Conservation (phyloP, 2,113 vertebrate genomes). For the Naja naja region DNA sequence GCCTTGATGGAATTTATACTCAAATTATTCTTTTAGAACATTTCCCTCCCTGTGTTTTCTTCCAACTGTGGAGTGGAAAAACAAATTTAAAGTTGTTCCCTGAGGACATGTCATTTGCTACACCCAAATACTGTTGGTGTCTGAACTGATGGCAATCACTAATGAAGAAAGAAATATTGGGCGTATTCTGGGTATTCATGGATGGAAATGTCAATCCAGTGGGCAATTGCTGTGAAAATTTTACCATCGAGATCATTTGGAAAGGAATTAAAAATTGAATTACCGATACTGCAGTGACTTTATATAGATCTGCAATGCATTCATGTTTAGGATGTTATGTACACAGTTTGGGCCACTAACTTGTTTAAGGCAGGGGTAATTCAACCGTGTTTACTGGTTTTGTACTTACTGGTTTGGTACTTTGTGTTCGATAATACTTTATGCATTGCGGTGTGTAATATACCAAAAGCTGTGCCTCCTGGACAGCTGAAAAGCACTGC, state of each 20-base stretch:
- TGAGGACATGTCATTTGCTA: neutral
- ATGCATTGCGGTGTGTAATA: no score
- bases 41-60: neutral
- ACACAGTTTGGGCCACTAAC: neutral
- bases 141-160: neutral
- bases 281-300: neutral
- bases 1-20: neutral
- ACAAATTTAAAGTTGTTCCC: neutral
- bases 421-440: no score
- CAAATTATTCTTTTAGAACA: neutral
- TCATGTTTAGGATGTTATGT: neutral
- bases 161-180: neutral
- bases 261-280: neutral
- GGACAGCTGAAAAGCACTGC: no score
- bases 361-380: neutral
- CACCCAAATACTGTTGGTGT: neutral
- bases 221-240: neutral
- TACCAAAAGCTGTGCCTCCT: no score
- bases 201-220: neutral
- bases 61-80: neutral
- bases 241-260: neutral
- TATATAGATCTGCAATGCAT: neutral
- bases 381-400: no score
- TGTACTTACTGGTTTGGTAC: no score
- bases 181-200: neutral